Conservation (phyloP, 1,140 invertebrate species). For the Caenorhabditis remanei region DNA sequence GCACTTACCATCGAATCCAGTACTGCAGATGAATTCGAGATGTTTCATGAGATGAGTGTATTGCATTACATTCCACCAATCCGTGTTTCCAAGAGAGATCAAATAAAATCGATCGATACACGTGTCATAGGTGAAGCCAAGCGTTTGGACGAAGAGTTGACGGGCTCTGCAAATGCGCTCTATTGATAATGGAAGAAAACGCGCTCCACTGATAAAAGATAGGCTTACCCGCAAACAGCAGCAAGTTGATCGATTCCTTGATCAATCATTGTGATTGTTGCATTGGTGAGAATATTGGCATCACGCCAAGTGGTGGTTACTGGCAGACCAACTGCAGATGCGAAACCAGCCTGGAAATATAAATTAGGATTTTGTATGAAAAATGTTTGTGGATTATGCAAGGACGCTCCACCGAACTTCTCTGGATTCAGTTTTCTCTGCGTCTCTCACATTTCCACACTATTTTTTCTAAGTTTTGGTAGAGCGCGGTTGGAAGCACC, state of each 20-base stretch:
- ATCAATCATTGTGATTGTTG: conserved; percentile 41
- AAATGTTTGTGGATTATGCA: neutral
- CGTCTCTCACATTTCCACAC: no score
- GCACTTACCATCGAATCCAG: conserved; percentile 47
- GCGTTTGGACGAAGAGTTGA: conserved; percentile 30
- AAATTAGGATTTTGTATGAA: neutral
- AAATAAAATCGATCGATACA: conserved; percentile 56
- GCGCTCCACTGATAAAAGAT: neutral
- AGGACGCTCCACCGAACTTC: neutral
- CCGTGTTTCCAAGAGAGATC: conserved; percentile 45
- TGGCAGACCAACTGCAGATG: neutral
- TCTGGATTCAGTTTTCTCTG: neutral
- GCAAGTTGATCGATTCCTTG: conserved; percentile 38
- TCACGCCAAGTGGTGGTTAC: conserved; percentile 44
- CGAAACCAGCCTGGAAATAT: conserved; percentile 41
- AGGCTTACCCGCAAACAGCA: conserved; percentile 40
- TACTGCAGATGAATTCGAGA: conserved; percentile 62
- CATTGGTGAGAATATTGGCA: conserved; percentile 35
- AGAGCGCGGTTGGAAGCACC: no score
- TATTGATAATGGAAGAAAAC: neutral
- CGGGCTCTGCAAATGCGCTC: conserved; percentile 30
- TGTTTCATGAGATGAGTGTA: conserved; percentile 61
- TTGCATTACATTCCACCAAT: conserved; percentile 44
- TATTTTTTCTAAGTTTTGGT: no score
- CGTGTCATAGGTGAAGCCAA: conserved; percentile 21